phyloP scores from a whole-genome alignment of 2,113 vertebrate genomes.

The Micronycteris hirsuta region DNA sequence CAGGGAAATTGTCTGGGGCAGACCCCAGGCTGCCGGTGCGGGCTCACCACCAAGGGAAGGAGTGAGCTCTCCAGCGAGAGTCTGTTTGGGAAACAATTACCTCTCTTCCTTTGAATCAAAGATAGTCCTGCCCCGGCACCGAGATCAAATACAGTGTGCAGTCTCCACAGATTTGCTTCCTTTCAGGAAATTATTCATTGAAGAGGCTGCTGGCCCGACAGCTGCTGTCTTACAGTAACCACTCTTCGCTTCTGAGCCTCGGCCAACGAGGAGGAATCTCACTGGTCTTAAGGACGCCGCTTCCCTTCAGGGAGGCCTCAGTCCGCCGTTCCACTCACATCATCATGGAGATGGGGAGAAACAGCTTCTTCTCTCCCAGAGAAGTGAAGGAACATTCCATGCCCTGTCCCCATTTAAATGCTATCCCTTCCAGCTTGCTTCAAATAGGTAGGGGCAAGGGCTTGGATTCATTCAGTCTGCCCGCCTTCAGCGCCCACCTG shows the following conservation, averaged over 20 bases:
- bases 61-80: neutral
- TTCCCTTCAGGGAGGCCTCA: slow-evolving; percentile 36
- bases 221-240: slow-evolving; percentile 65
- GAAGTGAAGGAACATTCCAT: accelerated
- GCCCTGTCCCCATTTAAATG: neutral
- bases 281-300: neutral
- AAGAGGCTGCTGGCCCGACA: slow-evolving; percentile 50
- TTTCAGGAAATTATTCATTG: slow-evolving; percentile 68
- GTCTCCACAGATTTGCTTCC: slow-evolving; percentile 58
- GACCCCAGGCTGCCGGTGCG: neutral
- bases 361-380: neutral
- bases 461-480: accelerated
- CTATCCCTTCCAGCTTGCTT: no score
- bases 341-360: neutral
- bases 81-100: slow-evolving; percentile 69
- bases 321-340: neutral
- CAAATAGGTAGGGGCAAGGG: accelerated
- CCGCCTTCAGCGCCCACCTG: neutral
- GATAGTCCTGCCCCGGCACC: neutral
- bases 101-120: slow-evolving; percentile 56
- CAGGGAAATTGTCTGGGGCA: slow-evolving; percentile 69
- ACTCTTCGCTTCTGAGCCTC: slow-evolving; percentile 63
- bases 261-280: neutral
- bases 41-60: neutral
- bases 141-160: slow-evolving; percentile 34